Evolutionary conservation across 2,888 invertebrate genomes (phyloP).

Genomic region (Archaeoteleia sp.): DNA sequence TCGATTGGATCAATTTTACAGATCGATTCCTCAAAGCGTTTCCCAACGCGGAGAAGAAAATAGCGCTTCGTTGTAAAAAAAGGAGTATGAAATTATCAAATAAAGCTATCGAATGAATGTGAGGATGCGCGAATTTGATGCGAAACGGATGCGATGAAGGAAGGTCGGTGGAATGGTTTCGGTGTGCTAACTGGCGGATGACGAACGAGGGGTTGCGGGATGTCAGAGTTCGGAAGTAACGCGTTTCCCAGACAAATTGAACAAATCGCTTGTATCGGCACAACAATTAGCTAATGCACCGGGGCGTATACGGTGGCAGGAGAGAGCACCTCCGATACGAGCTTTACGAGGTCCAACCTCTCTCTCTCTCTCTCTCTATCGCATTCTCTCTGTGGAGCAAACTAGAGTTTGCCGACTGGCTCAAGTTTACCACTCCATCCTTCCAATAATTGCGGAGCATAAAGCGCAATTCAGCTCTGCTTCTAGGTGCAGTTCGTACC

Average conservation of each 20-base stretch:
- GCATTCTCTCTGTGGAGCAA: slow-evolving; percentile 53
- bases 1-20: too few species aligned
- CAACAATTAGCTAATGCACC: slow-evolving; percentile 72
- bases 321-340: slow-evolving; percentile 31
- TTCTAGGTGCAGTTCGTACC: slow-evolving; percentile 17
- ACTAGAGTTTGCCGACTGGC: slow-evolving; percentile 53
- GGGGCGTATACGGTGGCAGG: slow-evolving; percentile 41
- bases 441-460: slow-evolving; percentile 64
- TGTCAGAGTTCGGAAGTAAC: slow-evolving; percentile 35
- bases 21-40: too few species aligned
- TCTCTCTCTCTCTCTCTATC: too few species aligned
- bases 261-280: slow-evolving; percentile 56
- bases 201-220: slow-evolving; percentile 29
- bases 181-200: slow-evolving; percentile 46
- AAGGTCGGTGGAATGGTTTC: slow-evolving; percentile 37
- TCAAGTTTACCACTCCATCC: slow-evolving; percentile 36
- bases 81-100: too few species aligned
- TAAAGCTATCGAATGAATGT: too few species aligned
- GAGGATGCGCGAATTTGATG: slow-evolving; percentile 2
- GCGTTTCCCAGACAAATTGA: slow-evolving; percentile 56
- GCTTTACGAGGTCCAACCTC: slow-evolving; percentile 56
- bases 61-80: too few species aligned
- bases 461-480: slow-evolving; percentile 57
- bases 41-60: too few species aligned
- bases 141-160: slow-evolving; percentile 35